Base-by-base conservation (phyloP, 2,888 invertebrate genomes). In the Caenorhabditis sp. region DNA sequence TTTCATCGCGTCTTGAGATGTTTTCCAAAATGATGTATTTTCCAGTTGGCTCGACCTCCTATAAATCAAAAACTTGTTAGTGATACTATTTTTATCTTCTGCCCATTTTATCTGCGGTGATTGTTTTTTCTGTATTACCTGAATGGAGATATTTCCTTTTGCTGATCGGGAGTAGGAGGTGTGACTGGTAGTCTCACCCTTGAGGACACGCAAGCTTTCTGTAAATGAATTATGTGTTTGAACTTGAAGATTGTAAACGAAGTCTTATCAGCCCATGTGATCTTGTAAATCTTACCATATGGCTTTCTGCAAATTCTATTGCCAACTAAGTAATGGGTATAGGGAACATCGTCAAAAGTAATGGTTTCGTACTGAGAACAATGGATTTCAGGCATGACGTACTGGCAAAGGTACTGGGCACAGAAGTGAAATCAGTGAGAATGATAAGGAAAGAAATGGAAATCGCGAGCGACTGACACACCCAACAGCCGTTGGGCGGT, bases 141-240 rank as follows among this genome's bases (percentile, higher is more conserved):
- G 88, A 80, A 93, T 93, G 69, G 92, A 90, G 50, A 93, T 91
- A 37, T 93, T 92, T 50, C 93, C 93, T 84, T 93, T 93, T 53
- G 93, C 93, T 22, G 92, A 92, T 77, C 93, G 89, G 87, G 93
- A 93, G 91, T 92, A 93, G 13, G 93, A 93, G 1, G 93, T 93
- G 85, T 93, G 93, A 79, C 93, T 93, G 18, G 93, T 92, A 72
- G 93, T 93, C 86, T 93, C 93, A 2, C 93, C 91, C 83, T 89
- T 90, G 61, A 90, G 83, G 13, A 91, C 87, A 35, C 89, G 74
- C 15, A 83, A 60, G 47, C 72, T 83, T 51, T 83, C 80, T 80
- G 76, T 32, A 74, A 47, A 28, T 24, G 20, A 13, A 2, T 15
- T n/a, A n/a, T 37, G 18, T 68, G 1, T 4, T 32, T 44, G 22